Base-by-base conservation (phyloP, 2,888 invertebrate species). In the Charanyca ferruginea region DNA sequence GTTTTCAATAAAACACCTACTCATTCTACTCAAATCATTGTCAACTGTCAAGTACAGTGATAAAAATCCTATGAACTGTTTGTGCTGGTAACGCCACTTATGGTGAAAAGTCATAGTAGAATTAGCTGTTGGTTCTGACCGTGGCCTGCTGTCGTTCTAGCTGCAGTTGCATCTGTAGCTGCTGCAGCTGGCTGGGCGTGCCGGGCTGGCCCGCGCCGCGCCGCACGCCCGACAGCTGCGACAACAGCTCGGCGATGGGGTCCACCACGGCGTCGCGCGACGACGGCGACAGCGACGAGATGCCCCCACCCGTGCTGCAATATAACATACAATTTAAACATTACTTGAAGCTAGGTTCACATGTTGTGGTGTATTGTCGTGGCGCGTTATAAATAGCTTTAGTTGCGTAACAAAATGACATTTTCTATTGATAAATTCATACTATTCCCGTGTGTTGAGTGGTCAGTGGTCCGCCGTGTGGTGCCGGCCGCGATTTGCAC, bases 121-220 rank as follows among this genome's bases (percentile, higher is more conserved):
- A 49, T n/a, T 35, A n/a, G 0, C 8, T 13, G 22, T 35, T 3
- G 22, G 11, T 51, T 66, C 74, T 79, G 80, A 96, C 96, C 87
- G 96, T 97, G 84, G 98, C 98, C 96, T 98, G 98, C 94, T 99
- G 98, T 85, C 98, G 96, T 93, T 98, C 98, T 77, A 98, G 96
- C 93, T 99, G 99, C 89, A 98, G 96, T 95, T 99, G 99, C 98
- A 99, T 98, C 96, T 99, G 99, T 85, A 99, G 96, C 91, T 99
- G 99, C 91, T 99, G 99, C 90, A 99, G 96, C 93, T 98, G 98
- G 83, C 97, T 97, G 83, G 98, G 97, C 84, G 96, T 96, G 87
- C 94, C 94, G 73, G 95, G 92, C 85, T 93, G 93, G 63, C 94
- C 93, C 84, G 96, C 91, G 93, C 96, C 87, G 94, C 98, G 97